Evolutionary conservation across 2,797 vertebrate genomes (phyloP).

Genomic region (Lutjanus argentimaculatus): DNA sequence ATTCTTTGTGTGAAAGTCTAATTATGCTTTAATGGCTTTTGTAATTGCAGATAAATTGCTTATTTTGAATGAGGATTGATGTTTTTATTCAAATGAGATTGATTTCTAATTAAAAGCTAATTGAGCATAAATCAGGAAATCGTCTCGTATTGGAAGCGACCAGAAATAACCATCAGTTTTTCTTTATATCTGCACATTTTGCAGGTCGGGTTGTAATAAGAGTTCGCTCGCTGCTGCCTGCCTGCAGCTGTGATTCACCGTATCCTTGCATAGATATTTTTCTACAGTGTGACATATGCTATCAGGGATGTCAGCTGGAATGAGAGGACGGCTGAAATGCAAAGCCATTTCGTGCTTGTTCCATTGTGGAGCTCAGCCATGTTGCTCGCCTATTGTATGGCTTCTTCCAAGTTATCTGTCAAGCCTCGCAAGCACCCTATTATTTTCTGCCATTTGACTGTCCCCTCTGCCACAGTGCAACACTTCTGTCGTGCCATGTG

Average conservation of each 20-base stretch:
- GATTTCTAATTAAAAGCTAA: conserved; percentile 87
- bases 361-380: conserved; percentile 75
- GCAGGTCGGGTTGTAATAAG: conserved; percentile 50
- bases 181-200: conserved; percentile 46
- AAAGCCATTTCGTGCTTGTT: conserved; percentile 79
- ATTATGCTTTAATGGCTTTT: conserved; percentile 86
- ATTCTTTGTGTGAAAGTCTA: conserved; percentile 78
- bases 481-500: conserved; percentile 76
- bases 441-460: conserved; percentile 85
- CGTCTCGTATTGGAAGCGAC: conserved; percentile 60
- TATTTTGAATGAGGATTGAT: conserved; percentile 84
- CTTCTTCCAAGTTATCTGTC: conserved; percentile 82
- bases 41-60: conserved; percentile 85
- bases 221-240: conserved; percentile 27
- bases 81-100: conserved; percentile 86
- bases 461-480: conserved; percentile 74
- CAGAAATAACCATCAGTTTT: conserved; percentile 56
- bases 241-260: conserved; percentile 65
- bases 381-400: conserved; percentile 76
- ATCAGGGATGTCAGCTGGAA: conserved; percentile 76
- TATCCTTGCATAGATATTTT: conserved; percentile 64
- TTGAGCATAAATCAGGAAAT: conserved; percentile 81
- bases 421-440: conserved; percentile 78
- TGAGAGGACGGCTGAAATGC: conserved; percentile 75
- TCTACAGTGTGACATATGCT: conserved; percentile 68